A percentile compares a stretch with the other conserved stretches of the same genome.
Conservation (phyloP, 2,113 vertebrate genomes). For the Eretmochelys imbricata region DNA sequence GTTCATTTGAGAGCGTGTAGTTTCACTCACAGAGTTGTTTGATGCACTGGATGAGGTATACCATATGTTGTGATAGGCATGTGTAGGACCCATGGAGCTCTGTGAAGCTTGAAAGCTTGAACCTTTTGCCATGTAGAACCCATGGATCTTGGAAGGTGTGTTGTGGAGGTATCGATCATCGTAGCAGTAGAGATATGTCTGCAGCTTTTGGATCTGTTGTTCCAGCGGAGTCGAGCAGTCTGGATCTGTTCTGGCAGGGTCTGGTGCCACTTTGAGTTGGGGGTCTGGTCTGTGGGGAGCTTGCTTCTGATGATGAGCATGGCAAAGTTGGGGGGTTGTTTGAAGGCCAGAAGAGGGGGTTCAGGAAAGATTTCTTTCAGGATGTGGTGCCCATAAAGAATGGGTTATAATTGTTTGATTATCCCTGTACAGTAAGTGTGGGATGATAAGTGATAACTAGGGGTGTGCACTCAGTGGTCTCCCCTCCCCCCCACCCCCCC, state of each 20-base stretch:
- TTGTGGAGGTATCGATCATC: not conserved
- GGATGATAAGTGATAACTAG: too few species aligned
- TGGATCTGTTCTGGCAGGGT: not conserved
- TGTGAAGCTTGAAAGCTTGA: too few species aligned
- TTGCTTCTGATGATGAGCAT: not conserved
- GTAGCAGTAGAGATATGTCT: not conserved
- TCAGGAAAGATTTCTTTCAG: not conserved
- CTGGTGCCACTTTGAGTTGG: not conserved
- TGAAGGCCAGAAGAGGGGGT: not conserved
- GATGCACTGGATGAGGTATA: too few species aligned
- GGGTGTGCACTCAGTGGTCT: too few species aligned
- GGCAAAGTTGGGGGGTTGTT: not conserved
- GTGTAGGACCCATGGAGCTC: too few species aligned
- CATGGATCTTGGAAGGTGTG: not conserved
- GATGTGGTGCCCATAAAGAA: not conserved
- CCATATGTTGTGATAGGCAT: too few species aligned
- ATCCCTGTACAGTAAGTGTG: too few species aligned
- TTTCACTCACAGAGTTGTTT: too few species aligned
- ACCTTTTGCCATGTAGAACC: too few species aligned
- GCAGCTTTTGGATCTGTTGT: not conserved
- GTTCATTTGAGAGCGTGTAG: too few species aligned
- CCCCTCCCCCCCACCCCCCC: fast-evolving
- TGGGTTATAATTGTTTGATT: not conserved
- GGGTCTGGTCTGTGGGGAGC: not conserved
- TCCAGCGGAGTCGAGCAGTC: not conserved